Percentiles rank a stretch among this genome's conserved stretches.
Conservation (phyloP, 2,797 vertebrate genomes). For the Graptemys geographica region DNA sequence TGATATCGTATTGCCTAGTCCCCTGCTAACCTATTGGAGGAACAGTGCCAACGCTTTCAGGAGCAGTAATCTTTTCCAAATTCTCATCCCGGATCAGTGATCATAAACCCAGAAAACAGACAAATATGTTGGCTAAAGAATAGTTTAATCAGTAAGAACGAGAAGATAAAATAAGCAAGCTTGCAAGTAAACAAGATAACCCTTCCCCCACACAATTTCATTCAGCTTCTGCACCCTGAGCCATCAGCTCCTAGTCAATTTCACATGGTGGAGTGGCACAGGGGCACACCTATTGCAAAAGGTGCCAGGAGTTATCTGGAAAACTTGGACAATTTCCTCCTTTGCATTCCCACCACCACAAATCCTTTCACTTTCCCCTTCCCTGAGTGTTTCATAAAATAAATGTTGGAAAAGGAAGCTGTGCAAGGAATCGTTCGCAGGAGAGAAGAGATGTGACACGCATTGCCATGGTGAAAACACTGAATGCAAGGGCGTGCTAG, state of each 20-base stretch:
- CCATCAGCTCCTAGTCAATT: slow-evolving; percentile 23
- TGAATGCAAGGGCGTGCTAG: neutral
- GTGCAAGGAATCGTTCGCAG: neutral
- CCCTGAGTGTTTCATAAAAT: neutral
- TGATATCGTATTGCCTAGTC: neutral
- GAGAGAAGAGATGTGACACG: neutral
- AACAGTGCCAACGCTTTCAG: slow-evolving; percentile 13
- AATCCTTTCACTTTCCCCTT: slow-evolving; percentile 1
- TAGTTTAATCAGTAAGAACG: slow-evolving; percentile 33
- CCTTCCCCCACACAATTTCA: neutral
- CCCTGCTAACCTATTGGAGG: neutral
- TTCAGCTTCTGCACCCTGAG: neutral
- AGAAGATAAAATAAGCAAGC: slow-evolving; percentile 20
- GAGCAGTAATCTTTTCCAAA: slow-evolving; percentile 30
- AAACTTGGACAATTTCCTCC: neutral
- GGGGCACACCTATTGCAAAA: slow-evolving; percentile 11
- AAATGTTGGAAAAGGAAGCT: neutral
- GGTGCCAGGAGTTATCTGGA: neutral
- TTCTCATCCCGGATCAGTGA: neutral
- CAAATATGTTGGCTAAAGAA: slow-evolving; percentile 57
- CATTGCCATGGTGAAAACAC: neutral
- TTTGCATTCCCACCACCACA: slow-evolving; percentile 6
- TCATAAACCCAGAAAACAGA: slow-evolving; percentile 14
- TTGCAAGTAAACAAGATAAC: slow-evolving; percentile 19
- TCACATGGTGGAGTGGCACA: neutral